Percentiles rank a stretch among this genome's conserved stretches.
Conservation (phyloP, 2,888 invertebrate species). For the Tridacna gigas region DNA sequence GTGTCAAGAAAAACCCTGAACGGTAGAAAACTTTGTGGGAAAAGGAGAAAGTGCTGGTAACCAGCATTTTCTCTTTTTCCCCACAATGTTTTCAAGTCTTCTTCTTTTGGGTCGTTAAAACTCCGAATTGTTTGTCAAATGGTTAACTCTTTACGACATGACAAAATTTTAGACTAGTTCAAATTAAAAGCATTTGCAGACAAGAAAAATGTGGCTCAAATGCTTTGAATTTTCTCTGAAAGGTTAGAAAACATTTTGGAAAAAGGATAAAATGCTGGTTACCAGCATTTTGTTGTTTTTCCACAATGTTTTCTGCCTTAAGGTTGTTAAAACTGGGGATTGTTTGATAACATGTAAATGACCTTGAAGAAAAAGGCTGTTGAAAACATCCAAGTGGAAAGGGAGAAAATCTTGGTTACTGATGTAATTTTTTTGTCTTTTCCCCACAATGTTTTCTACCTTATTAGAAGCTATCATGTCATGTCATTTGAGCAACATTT, state of each 20-base stretch:
- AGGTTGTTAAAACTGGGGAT: too few species aligned
- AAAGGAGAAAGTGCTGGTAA: slow-evolving; percentile 1
- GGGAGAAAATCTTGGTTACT: not conserved
- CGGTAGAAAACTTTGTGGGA: not conserved
- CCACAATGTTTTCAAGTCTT: slow-evolving; percentile 5
- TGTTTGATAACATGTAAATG: too few species aligned
- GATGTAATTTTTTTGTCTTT: not conserved
- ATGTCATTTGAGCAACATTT: too few species aligned
- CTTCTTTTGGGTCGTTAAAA: not conserved
- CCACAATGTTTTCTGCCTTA: not conserved
- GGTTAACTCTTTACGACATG: too few species aligned
- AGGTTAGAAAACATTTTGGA: not conserved
- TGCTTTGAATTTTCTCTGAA: too few species aligned
- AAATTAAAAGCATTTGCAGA: too few species aligned
- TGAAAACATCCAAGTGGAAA: not conserved
- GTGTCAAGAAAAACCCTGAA: too few species aligned
- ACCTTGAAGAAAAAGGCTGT: too few species aligned
- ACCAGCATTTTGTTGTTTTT: not conserved
- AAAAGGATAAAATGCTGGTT: not conserved
- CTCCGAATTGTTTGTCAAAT: too few species aligned
- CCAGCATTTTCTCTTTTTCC: slow-evolving; percentile 1
- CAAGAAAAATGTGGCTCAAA: too few species aligned
- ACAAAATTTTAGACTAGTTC: too few species aligned
- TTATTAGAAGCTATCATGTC: too few species aligned
- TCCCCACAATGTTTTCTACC: not conserved